Conservation (phyloP, 2,888 invertebrate genomes). For the Apoderus coryli region DNA sequence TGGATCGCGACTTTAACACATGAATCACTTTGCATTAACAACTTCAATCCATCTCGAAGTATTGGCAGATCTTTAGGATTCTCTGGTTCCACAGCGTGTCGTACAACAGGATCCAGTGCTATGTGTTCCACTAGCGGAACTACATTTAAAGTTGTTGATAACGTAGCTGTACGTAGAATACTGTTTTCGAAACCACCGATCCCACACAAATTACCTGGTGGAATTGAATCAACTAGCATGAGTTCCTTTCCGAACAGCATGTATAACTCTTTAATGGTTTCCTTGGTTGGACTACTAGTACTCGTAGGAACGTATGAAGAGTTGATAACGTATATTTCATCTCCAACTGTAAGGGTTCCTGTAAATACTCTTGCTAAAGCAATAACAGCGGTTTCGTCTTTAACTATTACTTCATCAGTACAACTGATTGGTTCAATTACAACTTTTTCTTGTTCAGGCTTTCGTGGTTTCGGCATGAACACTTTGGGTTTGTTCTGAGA, state of each 20-base stretch:
- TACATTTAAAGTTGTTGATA: conserved; percentile 67
- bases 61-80: conserved; percentile 65
- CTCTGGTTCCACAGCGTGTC: conserved; percentile 85
- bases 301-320: conserved; percentile 71
- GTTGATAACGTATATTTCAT: conserved; percentile 67
- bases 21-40: conserved; percentile 88
- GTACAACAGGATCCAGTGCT: conserved; percentile 69
- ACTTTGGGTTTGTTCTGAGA: conserved; percentile 69
- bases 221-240: conserved; percentile 59
- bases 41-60: conserved; percentile 58
- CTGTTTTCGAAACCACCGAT: conserved; percentile 76
- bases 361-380: conserved; percentile 91
- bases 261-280: conserved; percentile 61
- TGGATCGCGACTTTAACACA: conserved; percentile 82
- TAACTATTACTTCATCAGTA: conserved; percentile 17
- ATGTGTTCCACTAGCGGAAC: conserved; percentile 78
- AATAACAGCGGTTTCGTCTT: conserved; percentile 48
- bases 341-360: conserved; percentile 63
- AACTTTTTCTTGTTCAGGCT: conserved; percentile 5
- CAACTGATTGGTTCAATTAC: conserved; percentile 7
- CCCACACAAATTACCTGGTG: conserved; percentile 83
- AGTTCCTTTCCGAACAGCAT: conserved; percentile 88
- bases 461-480: conserved; percentile 44
- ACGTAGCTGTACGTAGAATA: conserved; percentile 78
- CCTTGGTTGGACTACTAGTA: conserved; percentile 37